Evolutionary conservation across 2,888 invertebrate genomes (phyloP), one percentile per base, ranked within the genome.

Genomic region (Apotomis capreana): DNA sequence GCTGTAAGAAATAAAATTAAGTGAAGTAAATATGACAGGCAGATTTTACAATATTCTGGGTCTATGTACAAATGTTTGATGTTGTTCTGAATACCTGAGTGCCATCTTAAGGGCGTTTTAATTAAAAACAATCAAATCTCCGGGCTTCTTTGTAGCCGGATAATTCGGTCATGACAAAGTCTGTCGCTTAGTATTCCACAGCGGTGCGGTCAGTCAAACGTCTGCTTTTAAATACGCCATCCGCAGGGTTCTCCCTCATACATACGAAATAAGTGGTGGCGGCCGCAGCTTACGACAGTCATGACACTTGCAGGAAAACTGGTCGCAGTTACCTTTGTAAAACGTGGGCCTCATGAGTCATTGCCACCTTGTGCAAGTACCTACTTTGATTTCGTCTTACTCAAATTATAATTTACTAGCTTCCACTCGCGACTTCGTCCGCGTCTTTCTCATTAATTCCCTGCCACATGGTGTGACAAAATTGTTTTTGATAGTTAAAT

Each of bases 221-320:
- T 68, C 67, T 70, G 68, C 67, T 74, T 74, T 74, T 74, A 74
- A 74, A 74, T 74, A 74, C 74, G 74, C 70, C 72, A 72, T 72
- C 72, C 72, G 68, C 72, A 68, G 59, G 68, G 68, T 63, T 40
- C 57, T 59, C 65, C 70, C 67, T 70, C 74, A 74, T 74, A 74
- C 74, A 74, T 74, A 74, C 74, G 70, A 67, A 74, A 70, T 74
- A 70, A 70, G 74, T 68, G 63, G 72, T 54, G 58, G 68, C 9
- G 9, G 13, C n/a, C 63, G 44, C 68, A 72, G 63, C 57, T 63
- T 72, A 68, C n/a, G 15, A 49, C 15, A 5, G 52, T 52, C 12
- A 3, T 36, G 13, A 46, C 58, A 52, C 54, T 63, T 13, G 40
- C 13, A 44, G 9, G 3, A 6, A 44, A 54, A 64, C 40, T 40